Conservation (phyloP, 2,113 vertebrate genomes). For the Genyomyrus donnyi region DNA sequence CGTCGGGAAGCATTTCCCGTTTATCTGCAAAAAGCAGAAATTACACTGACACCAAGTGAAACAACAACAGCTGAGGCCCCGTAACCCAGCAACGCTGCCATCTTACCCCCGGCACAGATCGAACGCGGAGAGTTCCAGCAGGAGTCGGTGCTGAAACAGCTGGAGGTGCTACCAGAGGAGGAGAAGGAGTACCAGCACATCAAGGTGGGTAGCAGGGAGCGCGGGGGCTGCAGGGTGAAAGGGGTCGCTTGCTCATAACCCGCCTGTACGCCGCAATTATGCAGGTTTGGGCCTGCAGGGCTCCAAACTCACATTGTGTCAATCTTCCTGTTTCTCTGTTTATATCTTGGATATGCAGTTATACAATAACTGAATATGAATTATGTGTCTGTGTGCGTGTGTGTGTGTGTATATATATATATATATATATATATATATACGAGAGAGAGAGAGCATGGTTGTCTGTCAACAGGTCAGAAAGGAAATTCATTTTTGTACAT, state of each 20-base stretch:
- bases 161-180: constrained; percentile 95
- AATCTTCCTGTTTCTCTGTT: background rate
- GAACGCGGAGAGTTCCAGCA: constrained; percentile 93
- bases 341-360: background rate
- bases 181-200: constrained; percentile 98
- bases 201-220: constrained; percentile 66
- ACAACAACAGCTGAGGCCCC: background rate
- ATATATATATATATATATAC: too few relatives aligned
- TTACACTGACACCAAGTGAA: background rate
- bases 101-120: constrained; percentile 60
- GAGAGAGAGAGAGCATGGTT: background rate
- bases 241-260: background rate
- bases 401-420: background rate
- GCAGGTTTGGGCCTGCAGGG: background rate
- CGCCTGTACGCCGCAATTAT: background rate
- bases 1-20: background rate
- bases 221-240: background rate
- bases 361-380: background rate
- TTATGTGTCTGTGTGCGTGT: too few relatives aligned
- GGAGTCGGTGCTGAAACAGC: constrained; percentile 92
- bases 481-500: too few relatives aligned
- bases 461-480: background rate
- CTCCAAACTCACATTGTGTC: background rate
- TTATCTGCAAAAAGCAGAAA: background rate
- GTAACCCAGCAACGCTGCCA: background rate